These are phyloP conservation scores for Pachyramphus minor DNA, from an alignment of 2,113 vertebrate species.

Conservation along the genomic window DNA sequence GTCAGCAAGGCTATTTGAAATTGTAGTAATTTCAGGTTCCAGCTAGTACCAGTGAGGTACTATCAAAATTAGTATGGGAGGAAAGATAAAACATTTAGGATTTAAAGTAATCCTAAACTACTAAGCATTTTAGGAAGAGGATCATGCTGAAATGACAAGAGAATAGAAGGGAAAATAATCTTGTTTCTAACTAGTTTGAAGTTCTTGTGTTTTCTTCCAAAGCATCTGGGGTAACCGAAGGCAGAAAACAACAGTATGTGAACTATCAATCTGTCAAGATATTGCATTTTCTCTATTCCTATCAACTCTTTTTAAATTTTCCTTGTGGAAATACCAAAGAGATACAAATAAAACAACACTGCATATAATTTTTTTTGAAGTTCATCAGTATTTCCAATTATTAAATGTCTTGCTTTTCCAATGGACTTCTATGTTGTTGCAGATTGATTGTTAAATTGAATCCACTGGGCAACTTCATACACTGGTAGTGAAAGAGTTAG, in stretches of 20 bases:
- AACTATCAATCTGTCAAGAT: neutral
- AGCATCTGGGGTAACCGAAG: neutral
- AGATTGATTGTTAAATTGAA: neutral
- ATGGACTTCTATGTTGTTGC: neutral
- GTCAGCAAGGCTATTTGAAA: neutral
- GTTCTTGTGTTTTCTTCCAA: neutral
- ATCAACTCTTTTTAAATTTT: neutral
- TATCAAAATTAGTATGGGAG: neutral
- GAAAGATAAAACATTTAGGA: neutral
- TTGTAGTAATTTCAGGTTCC: neutral
- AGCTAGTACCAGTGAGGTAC: neutral
- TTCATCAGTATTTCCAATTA: neutral
- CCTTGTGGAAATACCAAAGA: neutral
- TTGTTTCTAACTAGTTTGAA: neutral
- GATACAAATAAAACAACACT: neutral
- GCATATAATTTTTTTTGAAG: neutral
- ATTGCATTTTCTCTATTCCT: neutral
- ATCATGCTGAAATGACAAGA: neutral
- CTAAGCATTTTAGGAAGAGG: neutral
- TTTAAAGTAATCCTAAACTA: neutral
- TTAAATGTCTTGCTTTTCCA: neutral
- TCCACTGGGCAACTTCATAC: neutral
- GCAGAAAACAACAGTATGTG: neutral
- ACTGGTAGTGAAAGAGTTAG: neutral
- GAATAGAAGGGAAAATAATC: neutral